A percentile compares a stretch with the other conserved stretches of the same genome.
phyloP scores from a whole-genome alignment of 2,888 invertebrate species.

The Aplocera efformata region DNA sequence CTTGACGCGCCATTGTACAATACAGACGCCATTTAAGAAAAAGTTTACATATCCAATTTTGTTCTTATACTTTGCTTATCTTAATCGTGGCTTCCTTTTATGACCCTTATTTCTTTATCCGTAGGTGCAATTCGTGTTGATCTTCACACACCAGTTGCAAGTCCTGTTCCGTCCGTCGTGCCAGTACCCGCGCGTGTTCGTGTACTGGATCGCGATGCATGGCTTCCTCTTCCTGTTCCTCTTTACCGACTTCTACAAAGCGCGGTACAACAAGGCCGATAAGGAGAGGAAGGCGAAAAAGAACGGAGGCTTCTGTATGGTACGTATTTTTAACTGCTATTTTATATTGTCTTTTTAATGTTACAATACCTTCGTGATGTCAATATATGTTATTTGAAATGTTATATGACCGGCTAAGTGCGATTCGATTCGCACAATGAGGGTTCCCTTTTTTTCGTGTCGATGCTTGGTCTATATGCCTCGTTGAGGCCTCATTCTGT shows the following conservation, averaged over 20 bases:
- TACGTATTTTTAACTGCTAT: slow-evolving; percentile 53
- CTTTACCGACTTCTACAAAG: slow-evolving; percentile 96
- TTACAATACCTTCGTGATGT: too few relatives aligned
- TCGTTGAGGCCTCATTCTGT: too few relatives aligned
- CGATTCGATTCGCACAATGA: too few relatives aligned
- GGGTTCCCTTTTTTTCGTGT: too few relatives aligned
- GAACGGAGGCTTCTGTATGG: slow-evolving; percentile 84
- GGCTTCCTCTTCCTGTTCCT: slow-evolving; percentile 96
- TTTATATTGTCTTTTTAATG: too few relatives aligned
- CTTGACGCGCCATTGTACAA: too few relatives aligned
- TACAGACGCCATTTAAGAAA: too few relatives aligned
- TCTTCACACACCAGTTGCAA: slow-evolving; percentile 95
- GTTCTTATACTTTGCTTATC: too few relatives aligned
- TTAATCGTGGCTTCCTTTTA: not conserved
- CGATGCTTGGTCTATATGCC: too few relatives aligned
- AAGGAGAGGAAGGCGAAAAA: slow-evolving; percentile 42
- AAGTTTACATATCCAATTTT: too few relatives aligned
- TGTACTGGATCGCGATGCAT: slow-evolving; percentile 96
- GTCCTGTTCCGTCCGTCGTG: slow-evolving; percentile 94
- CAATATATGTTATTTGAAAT: too few relatives aligned
- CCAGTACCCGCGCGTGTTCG: slow-evolving; percentile 93
- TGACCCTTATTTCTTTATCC: not conserved
- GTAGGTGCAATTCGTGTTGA: slow-evolving; percentile 95
- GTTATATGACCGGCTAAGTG: too few relatives aligned
- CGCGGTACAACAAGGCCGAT: slow-evolving; percentile 82